Percentiles rank a stretch among this genome's conserved stretches.
Evolutionary conservation across 2,888 invertebrate genomes (phyloP).

Genomic region (Pheosia tremula): DNA sequence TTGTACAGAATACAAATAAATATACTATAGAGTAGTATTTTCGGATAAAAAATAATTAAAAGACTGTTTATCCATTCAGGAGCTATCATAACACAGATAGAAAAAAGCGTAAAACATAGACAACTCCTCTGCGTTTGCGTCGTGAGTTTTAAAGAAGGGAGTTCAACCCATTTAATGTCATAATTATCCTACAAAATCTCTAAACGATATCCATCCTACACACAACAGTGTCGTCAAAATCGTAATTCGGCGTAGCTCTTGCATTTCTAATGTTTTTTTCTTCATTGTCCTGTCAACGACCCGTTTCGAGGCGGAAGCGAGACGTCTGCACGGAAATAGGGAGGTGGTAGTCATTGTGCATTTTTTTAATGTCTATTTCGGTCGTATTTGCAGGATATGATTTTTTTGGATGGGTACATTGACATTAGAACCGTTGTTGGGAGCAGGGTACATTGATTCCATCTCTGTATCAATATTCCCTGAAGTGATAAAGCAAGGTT

Average conservation of each 20-base stretch:
- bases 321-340: slow-evolving; percentile 70
- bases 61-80: too few species aligned
- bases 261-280: slow-evolving; percentile 59
- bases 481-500: neutral
- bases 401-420: slow-evolving; percentile 53
- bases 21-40: too few species aligned
- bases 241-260: slow-evolving; percentile 60
- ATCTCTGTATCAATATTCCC: neutral
- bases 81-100: too few species aligned
- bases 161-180: neutral
- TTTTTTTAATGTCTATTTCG: slow-evolving; percentile 72
- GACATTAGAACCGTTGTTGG: slow-evolving; percentile 34
- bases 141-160: too few species aligned
- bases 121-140: too few species aligned
- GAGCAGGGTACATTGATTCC: neutral
- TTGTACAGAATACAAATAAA: too few species aligned
- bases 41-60: too few species aligned
- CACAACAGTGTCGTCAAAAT: slow-evolving; percentile 54
- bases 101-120: too few species aligned
- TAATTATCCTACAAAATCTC: slow-evolving; percentile 21
- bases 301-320: slow-evolving; percentile 61
- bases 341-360: slow-evolving; percentile 66
- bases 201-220: slow-evolving; percentile 39
- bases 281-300: slow-evolving; percentile 56
- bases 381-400: slow-evolving; percentile 76